Conservation (phyloP, 1,140 invertebrate species). For the Harpegnathos saltator region DNA sequence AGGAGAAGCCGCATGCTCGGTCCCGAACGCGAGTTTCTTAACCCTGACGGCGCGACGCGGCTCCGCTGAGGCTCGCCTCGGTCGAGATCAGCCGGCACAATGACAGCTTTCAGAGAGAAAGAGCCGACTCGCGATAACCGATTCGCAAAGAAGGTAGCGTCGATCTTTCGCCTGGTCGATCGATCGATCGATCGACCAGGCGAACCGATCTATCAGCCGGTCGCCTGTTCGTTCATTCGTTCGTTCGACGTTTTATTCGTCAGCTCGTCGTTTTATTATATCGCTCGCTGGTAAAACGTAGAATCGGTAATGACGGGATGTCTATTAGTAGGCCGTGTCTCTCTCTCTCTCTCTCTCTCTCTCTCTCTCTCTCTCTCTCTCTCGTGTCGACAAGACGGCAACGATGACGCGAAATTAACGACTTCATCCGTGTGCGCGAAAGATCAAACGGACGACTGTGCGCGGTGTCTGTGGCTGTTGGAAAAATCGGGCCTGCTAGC, state of each 20-base stretch:
- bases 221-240: too few relatives aligned
- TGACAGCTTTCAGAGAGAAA: constrained; percentile 72
- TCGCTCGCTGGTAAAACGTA: constrained; percentile 9
- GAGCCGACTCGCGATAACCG: constrained; percentile 46
- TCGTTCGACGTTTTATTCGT: too few relatives aligned
- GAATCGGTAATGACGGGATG: constrained; percentile 24
- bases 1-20: constrained; percentile 40
- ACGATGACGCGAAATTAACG: constrained; percentile 36
- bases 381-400: background rate
- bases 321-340: background rate
- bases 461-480: background rate
- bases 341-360: background rate
- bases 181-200: too few relatives aligned
- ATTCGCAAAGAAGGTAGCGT: constrained; percentile 34
- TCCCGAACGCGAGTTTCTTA: constrained; percentile 53
- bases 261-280: constrained; percentile 34
- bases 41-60: constrained; percentile 15
- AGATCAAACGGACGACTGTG: constrained; percentile 12
- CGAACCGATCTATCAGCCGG: background rate
- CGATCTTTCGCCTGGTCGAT: background rate
- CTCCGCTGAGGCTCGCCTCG: constrained; percentile 52
- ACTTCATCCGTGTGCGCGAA: background rate
- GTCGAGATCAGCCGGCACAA: constrained; percentile 68
- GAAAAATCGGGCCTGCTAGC: background rate
- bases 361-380: background rate